A percentile compares a stretch with the other conserved stretches of the same genome.
phyloP scores from a whole-genome alignment of 35 echinoderm and acorn worm genomes.

The Ptychodera flava region DNA sequence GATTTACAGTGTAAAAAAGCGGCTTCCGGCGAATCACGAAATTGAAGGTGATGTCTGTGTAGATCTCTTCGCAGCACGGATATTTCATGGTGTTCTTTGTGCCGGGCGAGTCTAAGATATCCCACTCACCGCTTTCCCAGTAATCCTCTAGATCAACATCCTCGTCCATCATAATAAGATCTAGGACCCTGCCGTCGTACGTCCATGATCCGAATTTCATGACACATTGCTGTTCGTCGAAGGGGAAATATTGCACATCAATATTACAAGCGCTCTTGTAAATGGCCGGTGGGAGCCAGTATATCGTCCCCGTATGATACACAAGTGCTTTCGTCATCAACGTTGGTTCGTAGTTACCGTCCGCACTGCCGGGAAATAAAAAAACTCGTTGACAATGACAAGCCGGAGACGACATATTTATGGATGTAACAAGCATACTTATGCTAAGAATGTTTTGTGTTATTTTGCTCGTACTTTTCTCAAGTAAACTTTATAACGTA shows the following conservation, averaged over 20 bases:
- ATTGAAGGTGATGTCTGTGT: constrained; percentile 80
- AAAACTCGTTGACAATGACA: too few relatives aligned
- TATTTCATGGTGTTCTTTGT: constrained; percentile 59
- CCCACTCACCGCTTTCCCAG: constrained; percentile 94
- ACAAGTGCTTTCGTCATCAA: constrained; percentile 76
- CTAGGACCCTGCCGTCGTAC: constrained; percentile 73
- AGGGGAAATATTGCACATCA: constrained; percentile 87
- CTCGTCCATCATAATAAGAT: constrained; percentile 38
- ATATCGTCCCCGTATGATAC: constrained; percentile 44
- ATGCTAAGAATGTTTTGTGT: too few relatives aligned
- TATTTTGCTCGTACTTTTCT: too few relatives aligned
- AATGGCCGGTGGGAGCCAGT: constrained; percentile 92
- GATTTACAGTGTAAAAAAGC: constrained; percentile 86
- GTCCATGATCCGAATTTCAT: constrained; percentile 99
- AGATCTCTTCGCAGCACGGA: constrained; percentile 93
- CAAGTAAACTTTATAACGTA: too few relatives aligned
- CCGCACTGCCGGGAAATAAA: constrained; percentile 70
- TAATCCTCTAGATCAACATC: constrained; percentile 85
- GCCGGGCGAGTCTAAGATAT: constrained; percentile 72
- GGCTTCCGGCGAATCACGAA: constrained; percentile 75
- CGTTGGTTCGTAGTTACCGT: constrained; percentile 85
- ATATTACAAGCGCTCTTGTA: constrained; percentile 92
- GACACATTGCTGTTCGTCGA: constrained; percentile 77
- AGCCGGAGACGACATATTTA: too few relatives aligned
- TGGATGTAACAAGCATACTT: too few relatives aligned